phyloP scores from a whole-genome alignment of 2,113 vertebrate species.

The Phaethon lepturus region DNA sequence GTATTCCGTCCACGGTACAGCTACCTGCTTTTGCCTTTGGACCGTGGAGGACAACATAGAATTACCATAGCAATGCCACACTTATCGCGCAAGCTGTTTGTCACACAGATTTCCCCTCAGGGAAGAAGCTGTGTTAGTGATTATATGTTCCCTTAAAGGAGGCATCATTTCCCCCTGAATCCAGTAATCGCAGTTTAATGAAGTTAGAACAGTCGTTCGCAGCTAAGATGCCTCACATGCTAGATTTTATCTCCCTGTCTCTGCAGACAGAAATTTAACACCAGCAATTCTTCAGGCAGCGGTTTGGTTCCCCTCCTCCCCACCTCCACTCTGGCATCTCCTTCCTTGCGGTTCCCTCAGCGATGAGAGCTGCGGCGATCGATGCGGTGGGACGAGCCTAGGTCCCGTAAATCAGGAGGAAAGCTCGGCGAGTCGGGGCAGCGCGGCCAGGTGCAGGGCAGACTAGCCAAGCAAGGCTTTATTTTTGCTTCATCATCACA shows the following conservation, averaged over 20 bases:
- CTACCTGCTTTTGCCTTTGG: slow-evolving; percentile 6
- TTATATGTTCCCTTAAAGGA: slow-evolving; percentile 28
- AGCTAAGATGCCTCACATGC: not conserved
- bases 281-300: not conserved
- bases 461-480: not conserved
- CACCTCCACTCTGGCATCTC: not conserved
- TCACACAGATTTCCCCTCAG: not conserved
- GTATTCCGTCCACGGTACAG: not conserved
- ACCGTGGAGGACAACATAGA: not conserved
- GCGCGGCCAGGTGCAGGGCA: not conserved
- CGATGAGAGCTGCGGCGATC: not conserved
- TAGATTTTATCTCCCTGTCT: slow-evolving; percentile 11
- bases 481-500: slow-evolving; percentile 32
- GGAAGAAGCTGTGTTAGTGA: not conserved
- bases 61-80: slow-evolving; percentile 14
- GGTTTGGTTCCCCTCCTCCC: not conserved
- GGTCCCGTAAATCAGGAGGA: not conserved
- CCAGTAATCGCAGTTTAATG: slow-evolving; percentile 1
- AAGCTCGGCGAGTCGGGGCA: not conserved
- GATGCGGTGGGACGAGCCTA: not conserved
- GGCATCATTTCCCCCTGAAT: not conserved
- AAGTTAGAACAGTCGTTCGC: not conserved
- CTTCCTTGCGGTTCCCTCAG: not conserved
- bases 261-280: not conserved
- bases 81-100: not conserved